Evolutionary conservation across 2,113 vertebrate genomes (phyloP).

Genomic region (Cephalophus harveyi): DNA sequence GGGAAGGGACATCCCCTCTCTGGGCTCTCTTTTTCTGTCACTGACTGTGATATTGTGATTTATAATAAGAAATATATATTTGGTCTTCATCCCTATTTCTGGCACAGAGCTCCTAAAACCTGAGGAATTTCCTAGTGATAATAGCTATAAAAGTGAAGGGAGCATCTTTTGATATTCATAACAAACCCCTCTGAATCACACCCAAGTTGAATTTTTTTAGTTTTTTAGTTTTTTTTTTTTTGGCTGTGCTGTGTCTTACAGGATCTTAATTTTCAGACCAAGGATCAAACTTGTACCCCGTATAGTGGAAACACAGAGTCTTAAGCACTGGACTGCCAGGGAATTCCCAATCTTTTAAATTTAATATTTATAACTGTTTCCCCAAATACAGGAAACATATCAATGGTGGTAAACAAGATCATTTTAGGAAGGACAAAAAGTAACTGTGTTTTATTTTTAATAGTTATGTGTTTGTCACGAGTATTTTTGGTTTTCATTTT

Average conservation of each 20-base stretch:
- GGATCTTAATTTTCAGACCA: neutral
- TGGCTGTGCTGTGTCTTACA: neutral
- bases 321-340: neutral
- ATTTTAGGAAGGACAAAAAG: neutral
- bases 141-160: neutral
- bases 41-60: neutral
- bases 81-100: neutral
- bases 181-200: neutral
- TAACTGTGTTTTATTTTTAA: neutral
- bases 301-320: neutral
- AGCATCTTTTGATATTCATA: neutral
- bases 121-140: neutral
- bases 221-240: neutral
- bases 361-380: neutral
- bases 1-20: neutral
- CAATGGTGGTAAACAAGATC: neutral
- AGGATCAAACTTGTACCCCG: neutral
- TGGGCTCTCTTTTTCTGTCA: neutral
- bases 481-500: slow-evolving; percentile 15
- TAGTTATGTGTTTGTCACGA: neutral
- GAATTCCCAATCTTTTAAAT: neutral
- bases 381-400: neutral
- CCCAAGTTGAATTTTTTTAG: neutral
- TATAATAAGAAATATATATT: neutral
- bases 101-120: neutral